phyloP scores from a whole-genome alignment of 37 sponge, comb jelly and placozoan genomes.

The Tethya wilhelma region DNA sequence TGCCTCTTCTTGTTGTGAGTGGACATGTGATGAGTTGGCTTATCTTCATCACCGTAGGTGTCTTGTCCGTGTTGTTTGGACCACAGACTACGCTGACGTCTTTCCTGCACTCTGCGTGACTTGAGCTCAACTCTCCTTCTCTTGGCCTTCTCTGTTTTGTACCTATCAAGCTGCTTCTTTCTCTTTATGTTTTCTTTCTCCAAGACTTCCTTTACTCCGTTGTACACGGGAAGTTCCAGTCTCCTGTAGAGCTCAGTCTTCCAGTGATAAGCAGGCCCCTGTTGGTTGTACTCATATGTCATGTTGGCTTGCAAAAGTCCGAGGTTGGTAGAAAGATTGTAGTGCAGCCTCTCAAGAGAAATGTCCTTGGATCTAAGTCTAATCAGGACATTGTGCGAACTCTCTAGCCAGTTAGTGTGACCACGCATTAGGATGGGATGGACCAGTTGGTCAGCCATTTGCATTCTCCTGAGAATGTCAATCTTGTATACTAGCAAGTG shows the following conservation, averaged over 20 bases:
- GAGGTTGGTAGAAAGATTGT: too few relatives aligned
- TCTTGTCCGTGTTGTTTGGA: not conserved
- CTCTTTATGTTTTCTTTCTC: not conserved
- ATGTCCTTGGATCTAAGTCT: slow-evolving; percentile 13
- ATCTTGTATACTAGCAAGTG: slow-evolving; percentile 21
- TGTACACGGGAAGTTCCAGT: not conserved
- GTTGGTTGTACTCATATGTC: not conserved
- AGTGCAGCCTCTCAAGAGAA: slow-evolving; percentile 10
- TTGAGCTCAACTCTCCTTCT: slow-evolving; percentile 9
- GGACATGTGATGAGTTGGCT: too few relatives aligned
- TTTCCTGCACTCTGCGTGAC: not conserved
- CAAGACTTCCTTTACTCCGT: not conserved
- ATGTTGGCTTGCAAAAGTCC: slow-evolving; percentile 28
- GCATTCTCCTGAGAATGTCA: not conserved
- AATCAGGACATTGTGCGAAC: slow-evolving; percentile 36
- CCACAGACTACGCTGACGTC: not conserved
- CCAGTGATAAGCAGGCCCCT: slow-evolving; percentile 34
- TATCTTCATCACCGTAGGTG: slow-evolving; percentile 10
- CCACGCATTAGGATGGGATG: slow-evolving; percentile 30
- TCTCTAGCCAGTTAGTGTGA: slow-evolving; percentile 14
- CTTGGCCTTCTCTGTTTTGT: not conserved
- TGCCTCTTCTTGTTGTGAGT: too few relatives aligned
- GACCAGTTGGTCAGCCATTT: slow-evolving; percentile 7
- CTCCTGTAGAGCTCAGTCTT: not conserved
- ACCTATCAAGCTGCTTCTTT: not conserved